Base-by-base conservation (phyloP, 2,113 vertebrate species). In the Spermophilus dauricus region DNA sequence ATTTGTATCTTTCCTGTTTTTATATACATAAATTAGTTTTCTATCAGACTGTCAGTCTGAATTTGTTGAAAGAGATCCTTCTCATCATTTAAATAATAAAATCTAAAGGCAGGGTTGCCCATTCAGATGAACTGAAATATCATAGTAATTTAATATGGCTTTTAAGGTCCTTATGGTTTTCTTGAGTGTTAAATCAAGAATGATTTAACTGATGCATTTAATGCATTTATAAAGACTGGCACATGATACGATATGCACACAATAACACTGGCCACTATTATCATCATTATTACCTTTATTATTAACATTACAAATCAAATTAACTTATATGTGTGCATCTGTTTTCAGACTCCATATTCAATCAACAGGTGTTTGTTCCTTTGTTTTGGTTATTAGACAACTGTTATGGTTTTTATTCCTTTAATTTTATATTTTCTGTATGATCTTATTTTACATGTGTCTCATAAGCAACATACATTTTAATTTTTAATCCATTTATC, bases 401-500 rank as follows among this genome's bases (percentile, higher is more conserved):
- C 10, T 42, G n/a, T 5, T 51, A 42, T 56, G 32, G 67, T 95
- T 87, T 61, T 18, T 58, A 58, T 80, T 87, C 24, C 28, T 65
- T 94, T 92, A 89, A 56, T 37, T 80, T 86, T 77, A 63, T 75
- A 53, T 75, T 34, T 80, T 77, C 48, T 89, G 7, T 63, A 34
- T 65, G 26, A 61, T 72, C 37, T 24, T 65, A 0, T 37, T 61
- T 96, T 94, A 11, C 22, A 42, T 61, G 7, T 75, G 10, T 61
- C 65, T 83, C 67, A 7, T 69, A 61, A 69, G 28, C 37, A 67
- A 22, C 37, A 80, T 56, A 42, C 42, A 3, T 48, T 30, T 78
- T 94, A 53, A 58, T 63, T 87, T 51, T 26, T 45, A 76, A 67
- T 95, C 0, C 32, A 86, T 22, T 69, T 83, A 37, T 48, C 17